Evolutionary conservation across 1,140 invertebrate species (phyloP), one percentile per base, ranked within the genome.

Genomic region (Andrena cerasifolii): DNA sequence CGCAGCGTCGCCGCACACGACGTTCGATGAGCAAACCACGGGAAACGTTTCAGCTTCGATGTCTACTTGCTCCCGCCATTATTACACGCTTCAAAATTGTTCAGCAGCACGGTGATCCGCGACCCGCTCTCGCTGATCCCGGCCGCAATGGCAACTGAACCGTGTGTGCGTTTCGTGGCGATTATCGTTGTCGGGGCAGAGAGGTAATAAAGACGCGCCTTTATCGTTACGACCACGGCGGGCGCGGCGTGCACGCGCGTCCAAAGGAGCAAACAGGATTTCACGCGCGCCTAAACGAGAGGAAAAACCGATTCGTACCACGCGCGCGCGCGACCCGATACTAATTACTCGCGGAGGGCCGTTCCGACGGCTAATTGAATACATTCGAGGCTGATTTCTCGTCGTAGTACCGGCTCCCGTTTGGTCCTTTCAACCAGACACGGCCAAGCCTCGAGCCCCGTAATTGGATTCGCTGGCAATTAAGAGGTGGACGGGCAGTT

Each of bases 391-490:
- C 3, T 43, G 71, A 74, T 53, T 74, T 65, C 71, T 74, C 21
- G 31, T 18, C 18, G 24, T 28, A 4, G 1, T 8, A 47, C 18
- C 2, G 1, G 0, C 26, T 24, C 28, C 18, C 6, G n/a, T 53
- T 36, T 43, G 33, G 53, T 53, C 40, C 31, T 73, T 73, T 31
- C 5, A 43, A 2, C 3, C 2, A 4, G 28, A 16, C 8, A 16
- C n/a, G 16, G 31, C 26, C 7, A 24, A 59, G 53, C 33, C 24
- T 7, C 43, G 2, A 47, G 28, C 28, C 14, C 28, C n/a, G 66
- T 77, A 77, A 77, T 77, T 71, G 47, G 56, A 77, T 71, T 77
- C 67, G 66, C 24, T 36, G 21, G 45, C 45, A 61, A 71, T 71
- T 77, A 71, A 77, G 33, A 28, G 45, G 21, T 16, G 18, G 21